Percentiles rank a stretch among this genome's conserved stretches.
Evolutionary conservation across 2,797 vertebrate genomes (phyloP).

Genomic region (Oryzias sinensis): DNA sequence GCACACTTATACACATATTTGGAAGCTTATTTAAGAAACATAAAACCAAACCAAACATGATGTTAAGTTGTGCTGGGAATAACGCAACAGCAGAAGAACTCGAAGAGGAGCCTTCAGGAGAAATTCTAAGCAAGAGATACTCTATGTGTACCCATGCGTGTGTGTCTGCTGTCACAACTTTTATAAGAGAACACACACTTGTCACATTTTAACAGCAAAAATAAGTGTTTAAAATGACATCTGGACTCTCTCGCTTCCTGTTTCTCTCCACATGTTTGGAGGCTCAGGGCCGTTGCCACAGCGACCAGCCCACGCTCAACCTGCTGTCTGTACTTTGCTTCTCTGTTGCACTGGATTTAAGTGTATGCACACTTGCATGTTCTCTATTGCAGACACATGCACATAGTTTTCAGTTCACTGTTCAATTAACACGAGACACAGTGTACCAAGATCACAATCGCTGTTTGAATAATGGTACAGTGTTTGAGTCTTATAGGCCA

Average conservation of each 20-base stretch:
- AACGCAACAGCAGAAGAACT: too few species aligned
- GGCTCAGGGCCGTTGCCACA: constrained; percentile 66
- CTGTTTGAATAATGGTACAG: constrained; percentile 53
- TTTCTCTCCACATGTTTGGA: constrained; percentile 46
- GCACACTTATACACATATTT: too few species aligned
- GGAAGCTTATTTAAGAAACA: too few species aligned
- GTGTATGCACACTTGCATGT: constrained; percentile 18
- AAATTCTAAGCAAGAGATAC: too few species aligned
- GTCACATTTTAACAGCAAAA: constrained; percentile 30
- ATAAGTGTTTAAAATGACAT: constrained; percentile 47
- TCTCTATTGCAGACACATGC: not conserved
- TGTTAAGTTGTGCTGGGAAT: too few species aligned
- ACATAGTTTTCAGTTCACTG: constrained; percentile 25
- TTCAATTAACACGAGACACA: constrained; percentile 50
- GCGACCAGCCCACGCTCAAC: constrained; percentile 70
- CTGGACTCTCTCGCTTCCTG: constrained; percentile 19
- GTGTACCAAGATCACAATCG: constrained; percentile 43
- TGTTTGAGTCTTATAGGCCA: constrained; percentile 49
- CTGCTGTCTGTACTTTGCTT: constrained; percentile 68
- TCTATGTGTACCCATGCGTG: not conserved
- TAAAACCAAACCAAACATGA: too few species aligned
- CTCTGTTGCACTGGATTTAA: constrained; percentile 63
- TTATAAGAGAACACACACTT: constrained; percentile 28
- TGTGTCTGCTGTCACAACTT: constrained; percentile 6
- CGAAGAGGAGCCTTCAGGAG: too few species aligned